A percentile compares a stretch with the other conserved stretches of the same genome.
phyloP scores from a whole-genome alignment of 2,888 invertebrate genomes.

The Eilema sororculum region DNA sequence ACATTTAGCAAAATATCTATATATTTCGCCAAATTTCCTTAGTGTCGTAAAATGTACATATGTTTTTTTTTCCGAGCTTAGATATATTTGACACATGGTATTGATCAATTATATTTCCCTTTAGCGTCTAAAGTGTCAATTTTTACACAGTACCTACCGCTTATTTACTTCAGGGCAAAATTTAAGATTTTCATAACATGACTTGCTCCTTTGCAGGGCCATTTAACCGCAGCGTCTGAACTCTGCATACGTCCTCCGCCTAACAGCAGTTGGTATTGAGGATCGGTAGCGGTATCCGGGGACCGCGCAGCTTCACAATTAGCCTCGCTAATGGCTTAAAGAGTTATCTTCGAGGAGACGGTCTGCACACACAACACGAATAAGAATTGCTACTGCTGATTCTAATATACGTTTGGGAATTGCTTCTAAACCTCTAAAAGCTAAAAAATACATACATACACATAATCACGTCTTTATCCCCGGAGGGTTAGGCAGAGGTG shows the following conservation, averaged over 20 bases:
- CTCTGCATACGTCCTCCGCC: constrained; percentile 19
- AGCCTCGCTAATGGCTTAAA: constrained; percentile 62
- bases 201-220: neutral
- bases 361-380: constrained; percentile 45
- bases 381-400: constrained; percentile 36
- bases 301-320: constrained; percentile 64
- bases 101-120: too few species aligned
- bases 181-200: neutral
- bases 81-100: too few species aligned
- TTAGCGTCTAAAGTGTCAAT: neutral
- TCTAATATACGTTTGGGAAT: constrained; percentile 26
- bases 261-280: constrained; percentile 48
- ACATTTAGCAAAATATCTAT: too few species aligned
- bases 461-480: too few species aligned
- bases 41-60: too few species aligned
- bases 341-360: constrained; percentile 51
- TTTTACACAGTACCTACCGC: neutral
- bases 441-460: too few species aligned
- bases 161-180: neutral
- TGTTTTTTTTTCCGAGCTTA: too few species aligned
- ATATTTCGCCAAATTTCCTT: too few species aligned
- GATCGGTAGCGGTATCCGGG: constrained; percentile 40
- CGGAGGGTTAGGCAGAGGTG: too few species aligned
- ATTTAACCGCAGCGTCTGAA: constrained; percentile 24
- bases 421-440: constrained; percentile 10